These are phyloP conservation scores for Clitarchus hookeri DNA, from an alignment of 2,888 invertebrate genomes.

Conservation along the genomic window DNA sequence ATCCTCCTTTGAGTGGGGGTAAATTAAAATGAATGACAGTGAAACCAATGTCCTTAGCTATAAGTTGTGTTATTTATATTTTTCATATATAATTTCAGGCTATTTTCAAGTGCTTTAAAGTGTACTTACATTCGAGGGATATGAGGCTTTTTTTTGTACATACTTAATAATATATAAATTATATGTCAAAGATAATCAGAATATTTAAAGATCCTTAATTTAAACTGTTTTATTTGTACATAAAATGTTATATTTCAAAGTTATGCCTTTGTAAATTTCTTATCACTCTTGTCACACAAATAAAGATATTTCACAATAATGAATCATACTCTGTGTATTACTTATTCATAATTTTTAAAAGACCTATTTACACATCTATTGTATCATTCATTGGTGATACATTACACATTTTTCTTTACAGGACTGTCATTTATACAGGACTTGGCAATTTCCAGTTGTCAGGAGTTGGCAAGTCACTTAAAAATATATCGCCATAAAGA, in stretches of 20 bases:
- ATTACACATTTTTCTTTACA: too few species aligned
- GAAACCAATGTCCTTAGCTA: neutral
- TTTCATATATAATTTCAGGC: neutral
- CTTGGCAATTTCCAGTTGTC: too few species aligned
- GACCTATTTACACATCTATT: neutral
- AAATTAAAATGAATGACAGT: neutral
- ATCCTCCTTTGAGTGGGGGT: neutral
- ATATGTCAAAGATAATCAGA: slow-evolving; percentile 30
- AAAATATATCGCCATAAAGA: too few species aligned
- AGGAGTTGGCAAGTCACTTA: too few species aligned
- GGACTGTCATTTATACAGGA: too few species aligned
- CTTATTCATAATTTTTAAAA: neutral
- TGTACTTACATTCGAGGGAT: neutral
- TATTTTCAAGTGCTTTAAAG: slow-evolving; percentile 21
- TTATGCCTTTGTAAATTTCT: slow-evolving; percentile 34
- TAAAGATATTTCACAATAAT: slow-evolving; percentile 32
- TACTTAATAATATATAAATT: slow-evolving; percentile 35
- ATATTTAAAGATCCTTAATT: slow-evolving; percentile 32
- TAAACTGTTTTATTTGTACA: slow-evolving; percentile 34
- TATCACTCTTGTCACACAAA: slow-evolving; percentile 34
- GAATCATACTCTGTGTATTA: neutral
- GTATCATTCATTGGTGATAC: too few species aligned
- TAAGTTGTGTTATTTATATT: slow-evolving; percentile 6
- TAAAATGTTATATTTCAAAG: slow-evolving; percentile 36
- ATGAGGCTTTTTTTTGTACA: slow-evolving; percentile 30